These are phyloP conservation scores for Macquaria ambigua DNA, from an alignment of 2,113 vertebrate species.

Conservation along the genomic window DNA sequence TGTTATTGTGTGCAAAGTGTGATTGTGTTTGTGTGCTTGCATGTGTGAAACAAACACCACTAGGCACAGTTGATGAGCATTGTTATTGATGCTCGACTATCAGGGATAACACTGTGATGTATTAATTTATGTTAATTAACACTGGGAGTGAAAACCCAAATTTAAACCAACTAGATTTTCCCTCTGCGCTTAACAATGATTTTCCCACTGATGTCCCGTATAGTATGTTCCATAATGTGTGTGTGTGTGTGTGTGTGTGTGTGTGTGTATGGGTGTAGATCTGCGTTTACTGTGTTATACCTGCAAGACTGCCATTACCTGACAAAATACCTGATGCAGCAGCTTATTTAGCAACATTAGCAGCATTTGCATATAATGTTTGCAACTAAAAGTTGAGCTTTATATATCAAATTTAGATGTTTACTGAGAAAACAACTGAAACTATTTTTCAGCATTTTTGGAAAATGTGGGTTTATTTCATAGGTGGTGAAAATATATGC, in stretches of 20 bases:
- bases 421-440: neutral
- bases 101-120: slow-evolving; percentile 35
- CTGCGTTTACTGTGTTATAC: neutral
- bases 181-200: neutral
- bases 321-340: neutral
- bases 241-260: neutral
- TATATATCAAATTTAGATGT: neutral
- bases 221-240: neutral
- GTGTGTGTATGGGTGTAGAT: neutral
- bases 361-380: neutral
- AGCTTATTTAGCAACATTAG: neutral
- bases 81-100: slow-evolving; percentile 37
- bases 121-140: slow-evolving; percentile 52
- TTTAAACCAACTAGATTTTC: slow-evolving; percentile 15
- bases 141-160: slow-evolving; percentile 38
- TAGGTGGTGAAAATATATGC: neutral
- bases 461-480: neutral
- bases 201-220: neutral
- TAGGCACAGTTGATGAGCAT: slow-evolving; percentile 42
- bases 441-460: neutral
- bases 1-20: slow-evolving; percentile 47
- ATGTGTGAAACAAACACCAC: slow-evolving; percentile 37
- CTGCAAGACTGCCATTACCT: neutral
- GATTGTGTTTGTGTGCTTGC: slow-evolving; percentile 25
- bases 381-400: neutral